Conservation (phyloP, 2,797 vertebrate species). For the Muscicapa comitata region DNA sequence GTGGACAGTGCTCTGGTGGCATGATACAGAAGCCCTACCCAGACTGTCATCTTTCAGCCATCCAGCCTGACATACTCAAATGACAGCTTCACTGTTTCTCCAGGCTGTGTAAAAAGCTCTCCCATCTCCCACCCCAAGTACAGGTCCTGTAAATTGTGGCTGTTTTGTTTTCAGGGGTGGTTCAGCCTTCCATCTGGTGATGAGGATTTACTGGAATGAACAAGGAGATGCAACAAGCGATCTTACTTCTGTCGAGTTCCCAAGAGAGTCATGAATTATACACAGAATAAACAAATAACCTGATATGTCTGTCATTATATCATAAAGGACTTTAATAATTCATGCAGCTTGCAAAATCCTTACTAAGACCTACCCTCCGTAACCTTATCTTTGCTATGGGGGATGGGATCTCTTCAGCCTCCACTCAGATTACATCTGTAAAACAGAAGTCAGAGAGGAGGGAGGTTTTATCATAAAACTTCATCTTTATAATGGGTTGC, state of each 20-base stretch:
- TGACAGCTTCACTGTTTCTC: not conserved
- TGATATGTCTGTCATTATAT: conserved; percentile 67
- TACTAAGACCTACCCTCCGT: conserved; percentile 8
- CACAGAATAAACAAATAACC: conserved; percentile 71
- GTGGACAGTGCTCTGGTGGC: not conserved
- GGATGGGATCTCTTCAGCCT: conserved; percentile 28
- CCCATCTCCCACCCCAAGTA: not conserved
- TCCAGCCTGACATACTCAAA: not conserved
- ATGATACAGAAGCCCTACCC: not conserved
- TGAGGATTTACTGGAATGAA: conserved; percentile 67
- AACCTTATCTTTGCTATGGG: not conserved
- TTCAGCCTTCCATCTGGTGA: not conserved
- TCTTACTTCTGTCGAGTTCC: conserved; percentile 21
- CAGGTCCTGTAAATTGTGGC: not conserved
- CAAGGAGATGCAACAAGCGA: not conserved
- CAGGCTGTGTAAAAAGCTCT: not conserved
- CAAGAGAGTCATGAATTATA: conserved; percentile 73
- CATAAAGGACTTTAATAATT: conserved; percentile 78
- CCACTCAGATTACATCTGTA: not conserved
- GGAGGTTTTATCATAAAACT: conserved; percentile 9
- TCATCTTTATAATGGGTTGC: conserved; percentile 23
- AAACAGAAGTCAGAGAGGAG: not conserved
- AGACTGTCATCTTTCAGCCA: not conserved
- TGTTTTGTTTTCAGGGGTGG: not conserved
- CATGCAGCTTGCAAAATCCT: conserved; percentile 53